Evolutionary conservation across 2,888 invertebrate genomes (phyloP).

Genomic region (Andrena minutula): DNA sequence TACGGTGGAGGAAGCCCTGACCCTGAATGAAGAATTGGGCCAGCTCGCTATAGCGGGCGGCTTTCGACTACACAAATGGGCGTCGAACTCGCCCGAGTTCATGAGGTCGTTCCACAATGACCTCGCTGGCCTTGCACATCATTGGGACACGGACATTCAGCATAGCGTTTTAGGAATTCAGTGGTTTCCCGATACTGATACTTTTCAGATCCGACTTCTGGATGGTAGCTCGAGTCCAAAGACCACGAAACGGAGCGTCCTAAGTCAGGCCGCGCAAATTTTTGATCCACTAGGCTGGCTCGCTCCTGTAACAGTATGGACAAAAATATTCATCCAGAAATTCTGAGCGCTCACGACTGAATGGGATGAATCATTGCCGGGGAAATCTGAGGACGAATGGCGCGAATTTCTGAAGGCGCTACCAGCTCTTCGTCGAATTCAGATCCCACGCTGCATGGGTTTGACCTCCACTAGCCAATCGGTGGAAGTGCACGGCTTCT

Average conservation of each 20-base stretch:
- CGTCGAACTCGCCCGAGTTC: no score
- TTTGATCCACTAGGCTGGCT: slow-evolving; percentile 60
- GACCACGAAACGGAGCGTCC: no score
- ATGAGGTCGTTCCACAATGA: no score
- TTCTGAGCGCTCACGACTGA: slow-evolving; percentile 50
- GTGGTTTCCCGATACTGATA: no score
- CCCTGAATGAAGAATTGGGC: no score
- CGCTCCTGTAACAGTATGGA: slow-evolving; percentile 48
- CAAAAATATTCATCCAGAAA: slow-evolving; percentile 56
- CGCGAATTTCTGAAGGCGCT: slow-evolving; percentile 21
- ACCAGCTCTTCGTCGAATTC: slow-evolving; percentile 2
- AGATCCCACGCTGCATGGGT: slow-evolving; percentile 50
- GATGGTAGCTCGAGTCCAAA: background rate
- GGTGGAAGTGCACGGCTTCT: slow-evolving; percentile 49
- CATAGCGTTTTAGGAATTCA: slow-evolving; percentile 29
- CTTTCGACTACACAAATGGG: no score
- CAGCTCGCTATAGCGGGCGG: no score
- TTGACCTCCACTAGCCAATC: background rate
- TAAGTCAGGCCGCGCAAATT: no score
- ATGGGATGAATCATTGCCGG: slow-evolving; percentile 48
- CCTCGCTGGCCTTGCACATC: no score
- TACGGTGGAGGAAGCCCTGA: no score
- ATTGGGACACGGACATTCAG: background rate
- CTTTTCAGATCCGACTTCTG: slow-evolving; percentile 8
- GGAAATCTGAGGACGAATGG: slow-evolving; percentile 20